Conservation (phyloP, 2,888 invertebrate genomes). For the Nebria brevicollis region DNA sequence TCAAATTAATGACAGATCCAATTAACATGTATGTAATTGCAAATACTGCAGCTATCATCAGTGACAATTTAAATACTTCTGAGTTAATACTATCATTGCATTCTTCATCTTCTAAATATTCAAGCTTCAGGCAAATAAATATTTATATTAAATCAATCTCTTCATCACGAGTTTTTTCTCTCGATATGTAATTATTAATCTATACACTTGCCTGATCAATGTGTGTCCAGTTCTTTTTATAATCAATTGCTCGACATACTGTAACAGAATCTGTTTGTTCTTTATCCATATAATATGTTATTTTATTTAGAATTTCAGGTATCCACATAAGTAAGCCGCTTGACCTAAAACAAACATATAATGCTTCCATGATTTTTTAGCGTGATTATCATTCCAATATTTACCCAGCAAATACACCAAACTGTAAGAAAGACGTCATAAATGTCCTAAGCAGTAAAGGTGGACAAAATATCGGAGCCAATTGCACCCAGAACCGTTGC, state of each 20-base stretch:
- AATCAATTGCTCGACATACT: slow-evolving; percentile 56
- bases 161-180: no score
- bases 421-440: slow-evolving; percentile 60
- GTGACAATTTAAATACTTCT: slow-evolving; percentile 57
- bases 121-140: not conserved
- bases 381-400: slow-evolving; percentile 46
- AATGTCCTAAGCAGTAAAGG: slow-evolving; percentile 58
- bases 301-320: slow-evolving; percentile 68
- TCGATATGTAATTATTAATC: no score
- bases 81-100: slow-evolving; percentile 56
- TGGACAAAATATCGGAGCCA: slow-evolving; percentile 57
- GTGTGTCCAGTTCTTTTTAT: slow-evolving; percentile 27
- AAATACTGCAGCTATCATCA: slow-evolving; percentile 56
- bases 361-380: not conserved
- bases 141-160: not conserved
- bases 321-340: slow-evolving; percentile 71
- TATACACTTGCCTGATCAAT: slow-evolving; percentile 11
- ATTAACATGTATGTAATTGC: slow-evolving; percentile 57
- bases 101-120: not conserved
- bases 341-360: slow-evolving; percentile 58
- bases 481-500: slow-evolving; percentile 59
- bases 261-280: slow-evolving; percentile 53
- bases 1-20: slow-evolving; percentile 61
- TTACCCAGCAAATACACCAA: slow-evolving; percentile 61
- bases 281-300: slow-evolving; percentile 56